These are phyloP conservation scores for Potorous gilbertii DNA, from an alignment of 2,797 vertebrate species.

Conservation along the genomic window DNA sequence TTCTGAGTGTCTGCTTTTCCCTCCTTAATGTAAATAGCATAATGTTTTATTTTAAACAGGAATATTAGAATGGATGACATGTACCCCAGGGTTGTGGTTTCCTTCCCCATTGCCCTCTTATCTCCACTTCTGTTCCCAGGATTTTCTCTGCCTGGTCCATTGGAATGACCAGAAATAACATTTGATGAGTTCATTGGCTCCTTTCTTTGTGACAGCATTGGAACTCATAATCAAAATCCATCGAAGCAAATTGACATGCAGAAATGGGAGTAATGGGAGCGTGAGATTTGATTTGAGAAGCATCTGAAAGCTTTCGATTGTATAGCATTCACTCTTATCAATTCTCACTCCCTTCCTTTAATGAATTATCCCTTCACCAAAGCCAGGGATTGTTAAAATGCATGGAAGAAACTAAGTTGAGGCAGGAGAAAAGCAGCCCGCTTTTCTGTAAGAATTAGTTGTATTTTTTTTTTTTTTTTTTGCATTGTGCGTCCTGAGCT, in stretches of 20 bases:
- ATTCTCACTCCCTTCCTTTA: background rate
- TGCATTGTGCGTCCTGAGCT: background rate
- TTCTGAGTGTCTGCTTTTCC: slow-evolving; percentile 55
- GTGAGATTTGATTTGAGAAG: background rate
- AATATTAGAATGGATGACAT: slow-evolving; percentile 56
- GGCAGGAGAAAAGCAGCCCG: background rate
- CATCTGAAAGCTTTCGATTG: background rate
- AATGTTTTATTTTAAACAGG: slow-evolving; percentile 71
- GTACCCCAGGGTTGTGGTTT: slow-evolving; percentile 44
- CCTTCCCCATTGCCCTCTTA: slow-evolving; percentile 30
- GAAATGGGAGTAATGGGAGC: background rate
- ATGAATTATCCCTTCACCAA: background rate
- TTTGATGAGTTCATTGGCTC: background rate
- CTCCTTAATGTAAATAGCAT: slow-evolving; percentile 66
- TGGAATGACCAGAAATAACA: background rate
- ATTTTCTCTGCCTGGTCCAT: background rate
- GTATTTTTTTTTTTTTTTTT: background rate
- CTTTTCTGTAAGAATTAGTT: background rate
- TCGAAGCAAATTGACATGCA: background rate
- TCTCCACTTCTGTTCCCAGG: background rate
- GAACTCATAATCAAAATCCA: background rate
- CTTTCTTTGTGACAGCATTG: background rate
- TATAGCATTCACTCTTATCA: background rate
- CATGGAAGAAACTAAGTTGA: background rate
- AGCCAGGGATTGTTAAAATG: background rate